A percentile compares a stretch with the other conserved stretches of the same genome.
phyloP scores from a whole-genome alignment of 1,140 invertebrate species.

The Arion vulgaris region DNA sequence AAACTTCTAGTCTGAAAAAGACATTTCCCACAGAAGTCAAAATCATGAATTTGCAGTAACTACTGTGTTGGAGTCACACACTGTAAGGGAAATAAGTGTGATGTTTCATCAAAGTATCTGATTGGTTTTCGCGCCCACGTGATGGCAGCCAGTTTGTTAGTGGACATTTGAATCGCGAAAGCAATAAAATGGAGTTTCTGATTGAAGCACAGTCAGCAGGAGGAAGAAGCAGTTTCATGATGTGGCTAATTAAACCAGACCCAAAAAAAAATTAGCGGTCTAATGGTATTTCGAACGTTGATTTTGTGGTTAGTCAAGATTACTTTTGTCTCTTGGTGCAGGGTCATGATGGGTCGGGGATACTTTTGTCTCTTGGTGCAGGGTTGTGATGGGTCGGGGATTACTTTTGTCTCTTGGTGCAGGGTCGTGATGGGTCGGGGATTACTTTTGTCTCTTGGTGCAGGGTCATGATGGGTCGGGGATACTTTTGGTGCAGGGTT shows the following conservation, averaged over 20 bases:
- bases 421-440: no score
- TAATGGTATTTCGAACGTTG: not conserved
- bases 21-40: no score
- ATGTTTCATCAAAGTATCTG: not conserved
- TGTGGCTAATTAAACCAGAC: not conserved
- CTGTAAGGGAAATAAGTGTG: not conserved
- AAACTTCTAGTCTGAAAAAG: no score
- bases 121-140: slow-evolving; percentile 8
- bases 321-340: not conserved
- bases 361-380: no score
- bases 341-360: no score
- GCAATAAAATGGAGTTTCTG: not conserved
- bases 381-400: not conserved
- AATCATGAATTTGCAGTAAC: no score
- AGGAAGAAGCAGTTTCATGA: not conserved
- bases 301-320: not conserved
- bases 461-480: not conserved
- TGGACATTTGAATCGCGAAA: not conserved
- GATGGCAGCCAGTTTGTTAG: not conserved
- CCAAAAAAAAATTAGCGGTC: not conserved
- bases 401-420: not conserved
- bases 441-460: no score
- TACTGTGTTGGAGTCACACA: not conserved
- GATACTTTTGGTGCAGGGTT: not conserved
- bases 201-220: not conserved